Evolutionary conservation across 2,888 invertebrate genomes (phyloP).

Genomic region (Pachycephus smyrnensis): DNA sequence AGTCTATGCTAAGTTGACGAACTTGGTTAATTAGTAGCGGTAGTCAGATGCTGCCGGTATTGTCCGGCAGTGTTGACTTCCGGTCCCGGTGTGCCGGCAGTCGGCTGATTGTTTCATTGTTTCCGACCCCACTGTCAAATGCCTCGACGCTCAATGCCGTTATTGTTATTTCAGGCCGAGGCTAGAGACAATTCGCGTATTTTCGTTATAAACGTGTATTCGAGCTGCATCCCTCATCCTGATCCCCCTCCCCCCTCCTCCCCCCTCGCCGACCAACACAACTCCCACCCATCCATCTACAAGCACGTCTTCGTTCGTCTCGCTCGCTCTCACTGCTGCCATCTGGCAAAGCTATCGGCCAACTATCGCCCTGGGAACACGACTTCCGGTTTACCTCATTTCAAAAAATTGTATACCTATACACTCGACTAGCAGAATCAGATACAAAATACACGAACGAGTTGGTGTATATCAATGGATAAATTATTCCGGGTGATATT

Average conservation of each 20-base stretch:
- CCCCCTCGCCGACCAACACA: no score
- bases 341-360: background rate
- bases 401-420: background rate
- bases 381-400: background rate
- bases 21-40: conserved; percentile 59
- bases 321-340: no score
- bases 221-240: background rate
- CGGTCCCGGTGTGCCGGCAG: conserved; percentile 47
- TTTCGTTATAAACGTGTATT: conserved; percentile 7
- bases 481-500: background rate
- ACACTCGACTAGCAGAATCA: background rate
- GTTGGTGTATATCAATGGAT: background rate
- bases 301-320: no score
- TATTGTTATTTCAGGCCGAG: conserved; percentile 59
- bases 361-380: background rate
- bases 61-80: conserved; percentile 63
- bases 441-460: background rate
- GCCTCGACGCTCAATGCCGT: conserved; percentile 56
- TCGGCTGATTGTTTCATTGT: conserved; percentile 65
- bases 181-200: conserved; percentile 42
- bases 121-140: conserved; percentile 54
- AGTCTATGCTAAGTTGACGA: conserved; percentile 51
- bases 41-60: conserved; percentile 54
- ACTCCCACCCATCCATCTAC: no score
- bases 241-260: background rate